Conservation (phyloP, 2,797 vertebrate genomes). For the Pogoniulus pusillus region DNA sequence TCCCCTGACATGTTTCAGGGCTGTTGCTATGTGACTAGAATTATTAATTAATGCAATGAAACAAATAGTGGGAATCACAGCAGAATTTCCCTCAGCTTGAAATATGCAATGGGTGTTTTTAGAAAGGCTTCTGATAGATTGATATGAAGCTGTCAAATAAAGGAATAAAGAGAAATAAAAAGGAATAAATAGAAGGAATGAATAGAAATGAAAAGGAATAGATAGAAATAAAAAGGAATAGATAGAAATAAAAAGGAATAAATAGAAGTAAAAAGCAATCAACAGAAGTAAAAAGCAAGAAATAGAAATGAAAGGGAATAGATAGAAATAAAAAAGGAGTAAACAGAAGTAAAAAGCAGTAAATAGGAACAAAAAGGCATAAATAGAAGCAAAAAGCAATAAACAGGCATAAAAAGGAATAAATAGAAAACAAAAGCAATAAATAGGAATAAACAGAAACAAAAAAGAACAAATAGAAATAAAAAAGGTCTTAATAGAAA, state of each 20-base stretch:
- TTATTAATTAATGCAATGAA: slow-evolving; percentile 3
- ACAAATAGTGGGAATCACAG: not conserved
- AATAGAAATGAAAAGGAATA: not conserved
- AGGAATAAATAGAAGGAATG: not conserved
- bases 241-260: not conserved
- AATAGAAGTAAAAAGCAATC: too few species aligned
- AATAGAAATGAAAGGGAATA: not conserved
- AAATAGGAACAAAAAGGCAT: too few species aligned
- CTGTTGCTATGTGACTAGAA: not conserved
- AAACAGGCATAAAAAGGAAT: not conserved
- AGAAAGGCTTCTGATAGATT: not conserved
- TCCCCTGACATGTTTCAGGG: not conserved
- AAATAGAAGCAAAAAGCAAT: not conserved
- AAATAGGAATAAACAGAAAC: too few species aligned
- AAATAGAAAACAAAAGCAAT: not conserved
- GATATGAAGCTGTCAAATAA: not conserved
- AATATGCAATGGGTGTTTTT: not conserved
- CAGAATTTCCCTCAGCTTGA: not conserved
- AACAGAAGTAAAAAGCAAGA: not conserved
- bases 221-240: too few species aligned
- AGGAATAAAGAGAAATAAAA: not conserved
- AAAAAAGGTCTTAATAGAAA: too few species aligned
- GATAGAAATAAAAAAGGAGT: too few species aligned
- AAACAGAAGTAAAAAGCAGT: not conserved
- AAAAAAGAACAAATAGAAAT: too few species aligned